A percentile compares a stretch with the other conserved stretches of the same genome.
Conservation (phyloP, 1,140 invertebrate species). For the Eumaeus atala region DNA sequence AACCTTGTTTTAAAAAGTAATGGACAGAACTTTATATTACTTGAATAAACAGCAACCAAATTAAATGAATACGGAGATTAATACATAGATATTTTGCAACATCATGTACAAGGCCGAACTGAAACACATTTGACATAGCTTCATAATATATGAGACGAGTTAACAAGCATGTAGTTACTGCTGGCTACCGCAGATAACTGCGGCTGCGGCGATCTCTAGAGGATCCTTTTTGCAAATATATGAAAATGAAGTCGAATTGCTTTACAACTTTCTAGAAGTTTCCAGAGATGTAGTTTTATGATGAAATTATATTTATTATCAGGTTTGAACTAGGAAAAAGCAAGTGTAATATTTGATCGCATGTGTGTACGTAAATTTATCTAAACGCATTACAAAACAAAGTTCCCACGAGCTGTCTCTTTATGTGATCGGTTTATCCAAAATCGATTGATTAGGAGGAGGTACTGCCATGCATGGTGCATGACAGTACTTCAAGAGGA, state of each 20-base stretch:
- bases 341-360: too few relatives aligned
- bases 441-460: too few relatives aligned
- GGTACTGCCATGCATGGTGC: too few relatives aligned
- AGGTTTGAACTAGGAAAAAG: not conserved
- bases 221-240: conserved; percentile 19
- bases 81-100: conserved; percentile 19
- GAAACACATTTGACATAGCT: conserved; percentile 64
- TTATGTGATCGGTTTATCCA: too few relatives aligned
- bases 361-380: too few relatives aligned
- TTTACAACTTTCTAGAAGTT: conserved; percentile 14
- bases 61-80: not conserved
- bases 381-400: too few relatives aligned
- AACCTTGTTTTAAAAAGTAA: too few relatives aligned
- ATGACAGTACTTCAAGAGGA: too few relatives aligned
- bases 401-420: too few relatives aligned
- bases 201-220: conserved; percentile 24
- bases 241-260: conserved; percentile 24
- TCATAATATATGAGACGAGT: conserved; percentile 71
- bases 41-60: not conserved
- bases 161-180: conserved; percentile 68
- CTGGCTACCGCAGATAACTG: conserved; percentile 37
- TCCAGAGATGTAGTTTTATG: not conserved
- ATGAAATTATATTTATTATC: not conserved
- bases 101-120: conserved; percentile 35
- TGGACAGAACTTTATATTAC: too few relatives aligned